Conservation (phyloP, 2,113 vertebrate species). For the Xenopus laevis region DNA sequence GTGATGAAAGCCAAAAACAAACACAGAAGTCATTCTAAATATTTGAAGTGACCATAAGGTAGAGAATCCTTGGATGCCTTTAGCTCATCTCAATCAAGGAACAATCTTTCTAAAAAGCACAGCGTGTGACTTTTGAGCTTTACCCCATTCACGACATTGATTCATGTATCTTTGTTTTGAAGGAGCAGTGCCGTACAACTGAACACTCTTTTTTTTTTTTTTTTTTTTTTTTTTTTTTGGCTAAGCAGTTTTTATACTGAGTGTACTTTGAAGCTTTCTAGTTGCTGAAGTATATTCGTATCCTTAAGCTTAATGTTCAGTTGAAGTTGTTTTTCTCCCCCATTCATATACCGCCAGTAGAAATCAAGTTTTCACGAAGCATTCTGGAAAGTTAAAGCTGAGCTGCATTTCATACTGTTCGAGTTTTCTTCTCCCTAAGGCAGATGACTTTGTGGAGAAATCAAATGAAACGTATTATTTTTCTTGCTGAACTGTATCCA, state of each 20-base stretch:
- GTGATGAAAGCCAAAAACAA: too few species aligned
- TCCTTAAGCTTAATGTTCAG: constrained; percentile 18
- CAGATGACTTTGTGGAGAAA: constrained; percentile 15
- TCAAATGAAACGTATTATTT: constrained; percentile 14
- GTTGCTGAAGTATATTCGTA: constrained; percentile 21
- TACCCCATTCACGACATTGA: background rate
- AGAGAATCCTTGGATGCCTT: background rate
- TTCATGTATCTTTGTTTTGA: constrained; percentile 6
- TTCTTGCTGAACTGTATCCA: constrained; percentile 1
- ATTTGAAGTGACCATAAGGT: too few species aligned
- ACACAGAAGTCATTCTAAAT: too few species aligned
- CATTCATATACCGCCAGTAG: constrained; percentile 26
- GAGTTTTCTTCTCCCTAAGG: constrained; percentile 3
- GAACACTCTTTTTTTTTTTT: constrained; percentile 18
- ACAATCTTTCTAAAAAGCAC: background rate
- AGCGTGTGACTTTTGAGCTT: constrained; percentile 9
- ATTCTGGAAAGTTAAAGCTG: constrained; percentile 40
- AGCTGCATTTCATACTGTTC: constrained; percentile 18
- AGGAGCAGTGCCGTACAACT: constrained; percentile 3
- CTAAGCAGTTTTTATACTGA: background rate
- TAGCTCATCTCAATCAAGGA: background rate
- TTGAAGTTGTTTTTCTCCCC: background rate
- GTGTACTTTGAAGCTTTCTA: constrained; percentile 26
- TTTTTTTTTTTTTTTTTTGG: too few species aligned
- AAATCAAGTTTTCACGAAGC: constrained; percentile 46